Evolutionary conservation across 2,888 invertebrate genomes (phyloP).

Genomic region (Acholoe squamosa): DNA sequence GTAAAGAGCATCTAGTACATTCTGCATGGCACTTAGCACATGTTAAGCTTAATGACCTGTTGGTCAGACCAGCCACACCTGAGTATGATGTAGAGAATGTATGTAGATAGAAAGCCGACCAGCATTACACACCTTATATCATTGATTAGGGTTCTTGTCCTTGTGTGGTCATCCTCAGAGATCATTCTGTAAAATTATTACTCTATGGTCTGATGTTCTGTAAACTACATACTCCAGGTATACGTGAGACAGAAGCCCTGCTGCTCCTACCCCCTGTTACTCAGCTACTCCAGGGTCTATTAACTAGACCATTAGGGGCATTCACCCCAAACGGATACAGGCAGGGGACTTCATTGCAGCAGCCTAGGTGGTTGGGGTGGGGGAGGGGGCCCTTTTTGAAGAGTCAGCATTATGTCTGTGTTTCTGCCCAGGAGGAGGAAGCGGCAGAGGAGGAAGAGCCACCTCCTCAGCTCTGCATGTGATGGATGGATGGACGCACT

Average conservation of each 20-base stretch:
- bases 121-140: background rate
- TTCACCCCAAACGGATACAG: background rate
- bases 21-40: too few relatives aligned
- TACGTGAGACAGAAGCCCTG: too few relatives aligned
- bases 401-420: slow-evolving; percentile 14
- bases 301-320: too few relatives aligned
- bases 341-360: background rate
- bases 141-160: background rate
- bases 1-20: too few relatives aligned
- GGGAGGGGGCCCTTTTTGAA: background rate
- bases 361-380: background rate
- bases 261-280: too few relatives aligned
- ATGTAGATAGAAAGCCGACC: too few relatives aligned
- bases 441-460: background rate
- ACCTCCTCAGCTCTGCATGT: slow-evolving; percentile 6
- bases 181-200: background rate
- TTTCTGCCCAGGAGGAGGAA: background rate
- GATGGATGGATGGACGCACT: background rate
- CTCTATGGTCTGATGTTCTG: too few relatives aligned
- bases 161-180: background rate
- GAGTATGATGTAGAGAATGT: too few relatives aligned
- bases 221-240: too few relatives aligned
- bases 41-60: too few relatives aligned
- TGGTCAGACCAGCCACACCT: too few relatives aligned
- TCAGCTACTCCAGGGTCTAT: too few relatives aligned